Conservation (phyloP, 2,888 invertebrate genomes). For the Caenorhabditis virilis region DNA sequence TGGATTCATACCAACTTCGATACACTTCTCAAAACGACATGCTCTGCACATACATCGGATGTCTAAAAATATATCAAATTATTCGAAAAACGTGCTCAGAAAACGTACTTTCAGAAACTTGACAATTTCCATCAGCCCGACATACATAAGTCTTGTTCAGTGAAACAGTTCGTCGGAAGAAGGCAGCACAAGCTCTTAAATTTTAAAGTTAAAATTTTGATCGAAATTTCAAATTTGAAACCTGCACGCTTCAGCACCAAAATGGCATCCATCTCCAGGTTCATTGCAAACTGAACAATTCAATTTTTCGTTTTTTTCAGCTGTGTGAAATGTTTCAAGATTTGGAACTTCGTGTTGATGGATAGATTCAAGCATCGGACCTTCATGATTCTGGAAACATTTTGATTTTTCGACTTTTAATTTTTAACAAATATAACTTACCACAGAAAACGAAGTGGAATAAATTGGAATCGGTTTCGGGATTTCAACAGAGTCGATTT, state of each 20-base stretch:
- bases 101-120: conserved; percentile 48
- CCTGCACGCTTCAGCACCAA: conserved; percentile 42
- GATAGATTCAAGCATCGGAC: too few relatives aligned
- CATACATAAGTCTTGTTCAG: conserved; percentile 55
- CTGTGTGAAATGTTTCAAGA: too few relatives aligned
- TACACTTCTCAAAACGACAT: conserved; percentile 57
- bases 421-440: too few relatives aligned
- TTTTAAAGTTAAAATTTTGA: neutral
- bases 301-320: conserved; percentile 9
- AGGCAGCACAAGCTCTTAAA: conserved; percentile 58
- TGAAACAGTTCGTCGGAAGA: conserved; percentile 57
- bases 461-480: too few relatives aligned
- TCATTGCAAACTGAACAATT: conserved; percentile 29
- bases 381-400: too few relatives aligned
- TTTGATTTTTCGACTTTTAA: too few relatives aligned
- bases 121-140: conserved; percentile 45
- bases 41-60: conserved; percentile 43
- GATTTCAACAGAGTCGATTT: too few relatives aligned
- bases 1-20: conserved; percentile 56
- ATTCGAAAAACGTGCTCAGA: too few relatives aligned
- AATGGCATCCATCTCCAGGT: conserved; percentile 38
- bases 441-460: too few relatives aligned
- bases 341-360: too few relatives aligned
- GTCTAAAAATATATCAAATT: too few relatives aligned
- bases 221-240: neutral